These are phyloP conservation scores for Pogonus chalceus DNA, from an alignment of 1,140 invertebrate genomes.

Conservation along the genomic window DNA sequence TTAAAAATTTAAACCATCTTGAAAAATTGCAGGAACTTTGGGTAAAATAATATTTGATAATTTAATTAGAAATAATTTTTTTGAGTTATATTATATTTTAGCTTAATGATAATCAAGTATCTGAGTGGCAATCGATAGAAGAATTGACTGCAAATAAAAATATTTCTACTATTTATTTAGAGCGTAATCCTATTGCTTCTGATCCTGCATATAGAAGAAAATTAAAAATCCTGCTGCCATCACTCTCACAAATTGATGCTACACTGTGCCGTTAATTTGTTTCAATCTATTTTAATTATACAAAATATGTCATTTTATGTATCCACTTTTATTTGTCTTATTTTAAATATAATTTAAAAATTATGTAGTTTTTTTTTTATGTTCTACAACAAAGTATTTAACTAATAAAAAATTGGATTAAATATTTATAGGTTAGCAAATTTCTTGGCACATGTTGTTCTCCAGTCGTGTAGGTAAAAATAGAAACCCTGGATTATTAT, in stretches of 20 bases:
- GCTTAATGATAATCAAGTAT: conserved; percentile 87
- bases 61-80: conserved; percentile 15
- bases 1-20: conserved; percentile 73
- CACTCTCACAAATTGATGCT: conserved; percentile 88
- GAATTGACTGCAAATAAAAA: conserved; percentile 62
- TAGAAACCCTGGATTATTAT: conserved; percentile 6
- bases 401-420: too few species aligned
- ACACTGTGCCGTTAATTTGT: conserved; percentile 63
- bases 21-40: conserved; percentile 81
- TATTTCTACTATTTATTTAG: conserved; percentile 85
- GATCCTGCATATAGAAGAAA: conserved; percentile 86
- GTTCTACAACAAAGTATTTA: too few species aligned
- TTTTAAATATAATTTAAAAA: background rate
- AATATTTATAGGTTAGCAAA: conserved; percentile 7
- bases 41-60: conserved; percentile 47
- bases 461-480: background rate
- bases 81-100: conserved; percentile 40
- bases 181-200: conserved; percentile 79
- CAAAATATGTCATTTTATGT: background rate
- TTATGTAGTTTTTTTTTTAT: background rate
- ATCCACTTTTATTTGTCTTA: background rate
- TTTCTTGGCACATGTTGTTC: conserved; percentile 5
- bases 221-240: conserved; percentile 78
- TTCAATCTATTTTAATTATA: background rate
- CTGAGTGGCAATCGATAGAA: conserved; percentile 77